Conservation (phyloP, 30 jellyfish, hydroid and myxozoan species). For the Sanderia malayensis region DNA sequence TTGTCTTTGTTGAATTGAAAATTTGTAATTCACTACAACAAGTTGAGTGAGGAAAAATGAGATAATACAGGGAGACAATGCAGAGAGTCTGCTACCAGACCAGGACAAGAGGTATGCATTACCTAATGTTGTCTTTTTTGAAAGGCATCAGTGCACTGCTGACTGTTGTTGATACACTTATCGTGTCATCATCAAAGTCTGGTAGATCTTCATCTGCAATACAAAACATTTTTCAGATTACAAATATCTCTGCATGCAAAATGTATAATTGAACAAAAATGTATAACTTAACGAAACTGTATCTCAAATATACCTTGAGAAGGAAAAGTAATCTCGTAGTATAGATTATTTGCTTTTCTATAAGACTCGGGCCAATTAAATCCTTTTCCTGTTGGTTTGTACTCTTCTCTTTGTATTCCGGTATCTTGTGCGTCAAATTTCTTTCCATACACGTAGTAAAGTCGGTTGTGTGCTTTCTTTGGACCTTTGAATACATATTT, state of each 20-base stretch:
- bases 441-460: slow-evolving; percentile 88
- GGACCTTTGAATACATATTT: slow-evolving; percentile 93
- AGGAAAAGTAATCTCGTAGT: slow-evolving; percentile 65
- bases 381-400: slow-evolving; percentile 74
- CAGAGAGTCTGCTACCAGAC: no score
- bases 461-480: slow-evolving; percentile 64
- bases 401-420: slow-evolving; percentile 60
- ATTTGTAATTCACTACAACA: no score
- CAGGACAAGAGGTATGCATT: no score
- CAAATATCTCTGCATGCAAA: no score
- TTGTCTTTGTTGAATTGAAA: no score
- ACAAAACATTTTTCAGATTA: no score
- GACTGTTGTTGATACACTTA: slow-evolving; percentile 56
- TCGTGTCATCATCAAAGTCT: slow-evolving; percentile 64
- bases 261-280: background rate
- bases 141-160: slow-evolving; percentile 50
- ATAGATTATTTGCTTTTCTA: slow-evolving; percentile 89
- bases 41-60: no score
- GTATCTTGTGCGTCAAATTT: slow-evolving; percentile 68
- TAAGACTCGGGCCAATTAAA: slow-evolving; percentile 78
- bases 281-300: background rate
- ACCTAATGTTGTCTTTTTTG: slow-evolving; percentile 50
- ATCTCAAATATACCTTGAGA: slow-evolving; percentile 43
- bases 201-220: slow-evolving; percentile 45
- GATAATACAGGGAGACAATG: no score